Conservation (phyloP, 2,888 invertebrate species). For the Aporophyla lueneburgensis region DNA sequence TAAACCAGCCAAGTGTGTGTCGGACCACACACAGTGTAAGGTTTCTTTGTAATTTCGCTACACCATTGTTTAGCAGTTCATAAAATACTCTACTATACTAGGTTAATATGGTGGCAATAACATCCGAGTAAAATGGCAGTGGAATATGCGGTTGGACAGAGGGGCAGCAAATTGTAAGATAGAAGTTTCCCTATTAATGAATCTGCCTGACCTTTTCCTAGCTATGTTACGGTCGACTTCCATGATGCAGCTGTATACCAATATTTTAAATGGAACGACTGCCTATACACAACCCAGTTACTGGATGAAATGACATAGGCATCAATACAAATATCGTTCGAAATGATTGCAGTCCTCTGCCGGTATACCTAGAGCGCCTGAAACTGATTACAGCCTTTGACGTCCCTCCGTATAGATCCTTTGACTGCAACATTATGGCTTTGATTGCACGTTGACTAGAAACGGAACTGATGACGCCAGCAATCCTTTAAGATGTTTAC, state of each 20-base stretch:
- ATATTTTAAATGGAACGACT: too few species aligned
- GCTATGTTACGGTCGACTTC: too few species aligned
- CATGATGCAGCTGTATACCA: too few species aligned
- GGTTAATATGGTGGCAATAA: not conserved
- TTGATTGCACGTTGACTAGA: slow-evolving; percentile 39
- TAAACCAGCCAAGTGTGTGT: too few species aligned
- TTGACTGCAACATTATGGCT: slow-evolving; percentile 40
- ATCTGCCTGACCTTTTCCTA: too few species aligned
- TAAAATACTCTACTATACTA: too few species aligned
- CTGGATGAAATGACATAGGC: not conserved
- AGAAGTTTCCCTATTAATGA: not conserved
- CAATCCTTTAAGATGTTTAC: slow-evolving; percentile 19
- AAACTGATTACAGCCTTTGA: slow-evolving; percentile 59
- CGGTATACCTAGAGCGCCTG: slow-evolving; percentile 1
- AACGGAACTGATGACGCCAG: slow-evolving; percentile 20
- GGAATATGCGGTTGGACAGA: not conserved
- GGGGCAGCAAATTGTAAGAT: not conserved
- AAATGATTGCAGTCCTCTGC: slow-evolving; percentile 18
- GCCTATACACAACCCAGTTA: too few species aligned
- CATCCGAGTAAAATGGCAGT: not conserved
- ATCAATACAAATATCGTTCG: not conserved
- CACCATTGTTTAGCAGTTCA: too few species aligned
- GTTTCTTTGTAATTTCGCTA: too few species aligned
- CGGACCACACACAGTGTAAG: not conserved
- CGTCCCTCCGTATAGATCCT: slow-evolving; percentile 17